These are phyloP conservation scores for Gasterosteus aculeatus DNA, from an alignment of 2,113 vertebrate genomes.

Conservation along the genomic window DNA sequence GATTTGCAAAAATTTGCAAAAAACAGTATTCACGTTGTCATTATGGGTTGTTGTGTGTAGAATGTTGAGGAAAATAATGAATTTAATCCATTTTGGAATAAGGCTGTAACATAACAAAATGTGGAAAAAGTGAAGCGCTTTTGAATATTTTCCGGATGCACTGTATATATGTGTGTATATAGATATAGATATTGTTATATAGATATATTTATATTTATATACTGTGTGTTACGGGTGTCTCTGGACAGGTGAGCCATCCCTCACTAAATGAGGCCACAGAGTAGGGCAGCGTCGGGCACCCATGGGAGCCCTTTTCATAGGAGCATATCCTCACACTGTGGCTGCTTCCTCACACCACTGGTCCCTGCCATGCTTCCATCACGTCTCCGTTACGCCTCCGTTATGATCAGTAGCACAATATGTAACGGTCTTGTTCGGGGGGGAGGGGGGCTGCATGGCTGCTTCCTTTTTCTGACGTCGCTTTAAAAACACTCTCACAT, in stretches of 20 bases:
- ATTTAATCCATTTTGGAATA: no score
- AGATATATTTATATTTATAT: constrained; percentile 19
- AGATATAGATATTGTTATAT: background rate
- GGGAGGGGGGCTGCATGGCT: constrained; percentile 32
- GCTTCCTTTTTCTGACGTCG: constrained; percentile 33
- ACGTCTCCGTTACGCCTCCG: background rate
- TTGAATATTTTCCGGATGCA: no score
- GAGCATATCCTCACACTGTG: background rate
- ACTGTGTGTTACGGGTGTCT: background rate
- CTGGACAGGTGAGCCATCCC: constrained; percentile 36
- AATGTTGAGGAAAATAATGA: no score
- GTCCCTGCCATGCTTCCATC: constrained; percentile 5
- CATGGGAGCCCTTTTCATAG: constrained; percentile 47
- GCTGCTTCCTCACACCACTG: constrained; percentile 18
- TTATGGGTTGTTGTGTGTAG: no score
- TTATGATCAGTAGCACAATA: constrained; percentile 18
- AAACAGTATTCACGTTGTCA: no score
- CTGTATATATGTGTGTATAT: no score
- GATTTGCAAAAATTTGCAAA: no score
- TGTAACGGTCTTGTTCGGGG: constrained; percentile 36
- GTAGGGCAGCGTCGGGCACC: constrained; percentile 24
- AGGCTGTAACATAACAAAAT: no score
- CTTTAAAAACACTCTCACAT: constrained; percentile 50
- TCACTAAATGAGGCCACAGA: constrained; percentile 46
- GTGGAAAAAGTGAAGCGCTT: no score